These are phyloP conservation scores for Phalacrocorax brasilianus DNA, from an alignment of 2,113 vertebrate species.

Conservation along the genomic window DNA sequence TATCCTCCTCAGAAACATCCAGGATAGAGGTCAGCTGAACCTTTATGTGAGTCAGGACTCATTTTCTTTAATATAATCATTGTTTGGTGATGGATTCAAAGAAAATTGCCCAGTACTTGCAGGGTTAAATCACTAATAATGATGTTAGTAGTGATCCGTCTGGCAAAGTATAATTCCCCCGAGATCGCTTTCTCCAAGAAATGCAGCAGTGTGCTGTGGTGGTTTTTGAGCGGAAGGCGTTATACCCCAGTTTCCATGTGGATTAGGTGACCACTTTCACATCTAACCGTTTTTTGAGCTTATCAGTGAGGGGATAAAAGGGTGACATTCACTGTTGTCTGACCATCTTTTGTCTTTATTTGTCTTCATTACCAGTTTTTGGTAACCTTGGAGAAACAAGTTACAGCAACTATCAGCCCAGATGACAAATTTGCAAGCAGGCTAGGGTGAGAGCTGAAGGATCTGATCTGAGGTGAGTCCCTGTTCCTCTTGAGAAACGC, in stretches of 20 bases:
- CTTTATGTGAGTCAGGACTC: neutral
- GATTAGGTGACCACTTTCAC: neutral
- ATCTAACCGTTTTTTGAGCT: neutral
- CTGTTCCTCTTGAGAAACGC: neutral
- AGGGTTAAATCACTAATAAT: conserved; percentile 64
- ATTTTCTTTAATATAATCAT: conserved; percentile 27
- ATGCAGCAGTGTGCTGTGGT: neutral
- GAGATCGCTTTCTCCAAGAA: conserved; percentile 16
- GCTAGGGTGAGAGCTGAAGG: conserved; percentile 11
- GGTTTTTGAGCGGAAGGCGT: neutral
- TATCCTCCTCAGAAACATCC: neutral
- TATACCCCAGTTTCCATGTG: neutral
- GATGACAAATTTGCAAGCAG: conserved; percentile 42
- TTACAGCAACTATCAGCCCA: neutral
- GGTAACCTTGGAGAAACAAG: conserved; percentile 35
- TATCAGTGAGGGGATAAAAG: neutral
- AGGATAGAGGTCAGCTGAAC: neutral
- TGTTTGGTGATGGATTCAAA: conserved; percentile 23
- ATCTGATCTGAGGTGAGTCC: neutral
- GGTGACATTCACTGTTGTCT: neutral
- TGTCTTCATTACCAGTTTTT: conserved; percentile 37
- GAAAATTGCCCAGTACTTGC: conserved; percentile 40
- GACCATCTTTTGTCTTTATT: conserved; percentile 23
- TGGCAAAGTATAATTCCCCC: conserved; percentile 15
- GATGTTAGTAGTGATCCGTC: conserved; percentile 44